Evolutionary conservation across 2,797 vertebrate genomes (phyloP), one percentile per base, ranked within the genome.

Genomic region (Arctocebus calabarensis): DNA sequence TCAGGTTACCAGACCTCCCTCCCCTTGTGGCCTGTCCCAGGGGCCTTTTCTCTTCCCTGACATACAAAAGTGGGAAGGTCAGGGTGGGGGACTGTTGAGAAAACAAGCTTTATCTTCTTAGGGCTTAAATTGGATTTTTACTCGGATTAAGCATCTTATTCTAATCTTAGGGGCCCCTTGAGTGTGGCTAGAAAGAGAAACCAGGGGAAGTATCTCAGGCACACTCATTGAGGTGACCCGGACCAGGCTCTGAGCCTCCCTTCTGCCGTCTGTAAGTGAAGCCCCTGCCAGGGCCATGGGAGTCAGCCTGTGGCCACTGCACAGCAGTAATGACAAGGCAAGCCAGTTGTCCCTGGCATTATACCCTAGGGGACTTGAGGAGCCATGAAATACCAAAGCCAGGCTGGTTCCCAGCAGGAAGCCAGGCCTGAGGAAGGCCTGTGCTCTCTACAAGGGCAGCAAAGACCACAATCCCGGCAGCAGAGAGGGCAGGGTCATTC

Each of bases 81-180:
- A 37, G 57, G n/a, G 20, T 52, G 22, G 3, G 7, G 17, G 5
- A 17, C 22, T 2, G 37, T 43, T 75, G n/a, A 43, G 64, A 17
- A 90, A 22, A 48, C 9, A 40, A 62, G 34, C 43, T 57, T 82
- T 48, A 37, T 32, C n/a, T 52, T 57, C 40, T 94, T 78, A 48
- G 75, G 48, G 29, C 73, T 94, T 90, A 70, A 37, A 59, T 3
- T 37, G 78, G 25, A 73, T 27, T 62, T 84, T 57, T 78, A 59
- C 88, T 62, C 77, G 40, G 61, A 59, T 77, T 27, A 79, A 90
- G 75, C 13, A 61, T 73, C 61, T 77, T 81, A 29, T 75, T 87
- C 85, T 79, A 68, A 73, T 34, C 27, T 57, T 34, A 7, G 20
- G 45, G n/a, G 13, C 43, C 55, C 32, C 2, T 0, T 1, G 1